A percentile compares a stretch with the other conserved stretches of the same genome.
Conservation (phyloP, 2,113 vertebrate genomes). For the Macroglossus sobrinus region DNA sequence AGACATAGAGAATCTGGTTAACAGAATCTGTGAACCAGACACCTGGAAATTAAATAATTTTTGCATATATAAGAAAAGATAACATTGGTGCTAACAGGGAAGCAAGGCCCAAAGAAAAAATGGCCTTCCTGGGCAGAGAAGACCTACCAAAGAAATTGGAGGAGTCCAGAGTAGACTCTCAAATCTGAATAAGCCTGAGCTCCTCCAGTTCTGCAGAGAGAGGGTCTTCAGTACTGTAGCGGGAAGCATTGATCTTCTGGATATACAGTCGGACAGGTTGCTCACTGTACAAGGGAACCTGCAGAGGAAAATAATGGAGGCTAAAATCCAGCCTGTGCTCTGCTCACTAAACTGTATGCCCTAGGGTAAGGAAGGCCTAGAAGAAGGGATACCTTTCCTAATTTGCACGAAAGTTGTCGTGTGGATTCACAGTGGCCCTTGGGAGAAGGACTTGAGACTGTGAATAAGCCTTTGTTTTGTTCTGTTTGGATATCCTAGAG, state of each 20-base stretch:
- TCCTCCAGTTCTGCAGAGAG: neutral
- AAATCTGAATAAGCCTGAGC: neutral
- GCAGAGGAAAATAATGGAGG: neutral
- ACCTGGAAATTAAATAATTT: slow-evolving; percentile 14
- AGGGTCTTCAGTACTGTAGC: neutral
- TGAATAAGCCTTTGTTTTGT: slow-evolving; percentile 21
- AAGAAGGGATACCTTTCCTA: slow-evolving; percentile 23
- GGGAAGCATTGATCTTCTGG: neutral
- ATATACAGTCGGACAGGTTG: neutral
- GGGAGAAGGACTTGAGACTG: neutral
- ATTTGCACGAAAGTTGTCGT: slow-evolving; percentile 38
- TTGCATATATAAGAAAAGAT: slow-evolving; percentile 41
- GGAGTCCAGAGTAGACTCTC: neutral
- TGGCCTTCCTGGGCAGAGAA: slow-evolving; percentile 17
- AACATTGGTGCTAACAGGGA: slow-evolving; percentile 69
- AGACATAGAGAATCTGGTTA: neutral
- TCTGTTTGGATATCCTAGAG: slow-evolving; percentile 56
- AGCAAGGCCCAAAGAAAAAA: neutral
- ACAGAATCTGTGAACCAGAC: neutral
- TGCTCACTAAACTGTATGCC: neutral
- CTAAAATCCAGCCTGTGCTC: neutral
- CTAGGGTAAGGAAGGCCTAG: neutral
- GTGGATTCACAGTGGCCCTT: neutral
- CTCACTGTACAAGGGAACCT: neutral
- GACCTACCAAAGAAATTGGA: neutral